Evolutionary conservation across 1,140 invertebrate genomes (phyloP), one percentile per base, ranked within the genome.

Genomic region (Drosophila ogumai): DNA sequence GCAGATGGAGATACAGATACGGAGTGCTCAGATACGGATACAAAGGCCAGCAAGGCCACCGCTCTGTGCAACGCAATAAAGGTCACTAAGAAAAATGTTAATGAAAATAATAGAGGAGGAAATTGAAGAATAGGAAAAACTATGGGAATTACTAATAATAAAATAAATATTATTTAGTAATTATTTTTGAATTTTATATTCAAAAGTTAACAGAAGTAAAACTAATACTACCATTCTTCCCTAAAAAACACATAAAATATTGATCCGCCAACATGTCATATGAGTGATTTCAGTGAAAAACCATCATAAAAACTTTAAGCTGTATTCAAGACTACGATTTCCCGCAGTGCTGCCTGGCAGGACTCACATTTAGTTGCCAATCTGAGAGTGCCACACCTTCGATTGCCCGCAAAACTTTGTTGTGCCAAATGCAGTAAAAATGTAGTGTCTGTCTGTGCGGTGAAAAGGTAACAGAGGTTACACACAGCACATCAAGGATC

Each of bases 351-450:
- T n/a, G 34, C 13, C 13, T 6, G 52, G 10, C 6, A 13, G n/a
- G 13, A 54, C 28, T 59, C 10, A 36, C 32, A 32, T 41, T 59
- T 59, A 50, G 67, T 34, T 72, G 69, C 38, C 69, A 73, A 73
- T 73, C 69, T 73, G 69, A 38, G 68, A 31, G 52, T 34, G 68
- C 52, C 69, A 73, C 67, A 73, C 69, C 69, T 73, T 57, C 54
- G 44, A 47, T 72, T 41, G 49, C 36, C 65, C 44, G 54, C 66
- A 49, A 41, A 44, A 73, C 69, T 73, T 73, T 73, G 69, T 73
- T 72, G 69, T 72, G 47, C 47, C 31, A 55, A 40, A 38, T 40
- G 52, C 52, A 25, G 52, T 55, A 55, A 55, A 55, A 55, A 55
- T 55, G 52, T 55, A 55, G 52, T 55, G 52, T 22, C 52, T 55